Evolutionary conservation across 2,888 invertebrate genomes (phyloP), one percentile per base, ranked within the genome.

Genomic region (Platycnemis pennipes): DNA sequence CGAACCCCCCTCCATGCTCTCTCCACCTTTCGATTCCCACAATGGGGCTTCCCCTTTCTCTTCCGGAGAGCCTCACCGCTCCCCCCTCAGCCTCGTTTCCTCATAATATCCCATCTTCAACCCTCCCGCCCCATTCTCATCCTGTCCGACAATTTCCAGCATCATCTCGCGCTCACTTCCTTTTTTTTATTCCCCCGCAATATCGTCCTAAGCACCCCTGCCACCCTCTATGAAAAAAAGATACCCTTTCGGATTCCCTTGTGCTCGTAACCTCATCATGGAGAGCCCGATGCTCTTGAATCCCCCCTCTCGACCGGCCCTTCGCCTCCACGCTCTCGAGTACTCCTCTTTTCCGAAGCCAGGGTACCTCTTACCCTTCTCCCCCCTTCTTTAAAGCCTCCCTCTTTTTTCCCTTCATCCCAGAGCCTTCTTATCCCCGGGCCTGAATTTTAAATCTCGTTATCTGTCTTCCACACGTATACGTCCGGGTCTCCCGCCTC

Each of bases 391-490:
- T 3, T 26, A 1, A 63, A 37, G 4, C 13, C 42, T 37, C 44
- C 8, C n/a, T 42, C 26, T n/a, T 91, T 26, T 91, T 63, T 26
- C 56, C 26, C 63, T 56, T n/a, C 56, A 26, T 63, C 91, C 26
- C 56, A 8, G 11, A 11, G 8, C 44, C 5, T 42, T 89, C 87
- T 45, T 56, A 31, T 37, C 77, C 56, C 91, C 63, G 22, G 63
- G 63, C 63, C 63, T 44, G 91, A 44, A 44, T 91, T 91, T 44
- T 63, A 63, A 69, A 63, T 63, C 91, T 63, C 44, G 63, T 91
- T 45, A 91, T 91, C 56, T 89, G 91, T 53, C 53, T 91, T 91
- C 91, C 91, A 91, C 91, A 91, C 91, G 91, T 63, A 91, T 77
- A 77, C 77, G 11, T 77, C 37, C 37, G 13, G 63, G 69, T 44